phyloP scores from a whole-genome alignment of 1,140 invertebrate species.

The Drosophila mauritiana region DNA sequence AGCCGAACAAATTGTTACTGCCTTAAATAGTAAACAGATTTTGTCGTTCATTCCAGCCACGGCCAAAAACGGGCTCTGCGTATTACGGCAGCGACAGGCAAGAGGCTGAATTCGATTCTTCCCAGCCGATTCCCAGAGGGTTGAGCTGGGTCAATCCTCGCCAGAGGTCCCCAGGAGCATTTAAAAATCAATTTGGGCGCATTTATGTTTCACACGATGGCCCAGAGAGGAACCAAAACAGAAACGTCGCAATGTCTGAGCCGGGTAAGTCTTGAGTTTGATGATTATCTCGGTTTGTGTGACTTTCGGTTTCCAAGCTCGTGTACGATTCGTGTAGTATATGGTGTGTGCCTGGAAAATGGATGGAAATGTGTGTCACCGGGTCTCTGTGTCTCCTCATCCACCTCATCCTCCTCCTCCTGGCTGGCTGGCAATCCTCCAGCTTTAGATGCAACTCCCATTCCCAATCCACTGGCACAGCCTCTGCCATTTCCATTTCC shows the following conservation, averaged over 20 bases:
- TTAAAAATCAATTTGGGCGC: constrained; percentile 66
- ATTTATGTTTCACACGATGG: constrained; percentile 70
- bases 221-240: constrained; percentile 21
- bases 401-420: background rate
- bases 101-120: constrained; percentile 30
- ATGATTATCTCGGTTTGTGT: constrained; percentile 52
- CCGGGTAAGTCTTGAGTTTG: constrained; percentile 29
- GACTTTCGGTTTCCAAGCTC: constrained; percentile 67
- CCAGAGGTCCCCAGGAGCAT: constrained; percentile 49
- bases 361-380: constrained; percentile 66
- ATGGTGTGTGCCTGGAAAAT: constrained; percentile 50
- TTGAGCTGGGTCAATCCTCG: constrained; percentile 54
- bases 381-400: constrained; percentile 48
- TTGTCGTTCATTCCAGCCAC: constrained; percentile 25
- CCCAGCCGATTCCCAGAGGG: constrained; percentile 53
- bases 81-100: constrained; percentile 46
- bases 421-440: constrained; percentile 16
- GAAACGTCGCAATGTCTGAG: background rate
- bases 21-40: constrained; percentile 68
- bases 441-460: constrained; percentile 31
- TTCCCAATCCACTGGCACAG: constrained; percentile 1
- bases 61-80: constrained; percentile 44
- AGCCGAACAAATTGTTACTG: constrained; percentile 67
- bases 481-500: constrained; percentile 38
- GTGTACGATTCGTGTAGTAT: constrained; percentile 36